A percentile compares a stretch with the other conserved stretches of the same genome.
Evolutionary conservation across 1,140 invertebrate species (phyloP).

Genomic region (Muscidifurax raptorellus): DNA sequence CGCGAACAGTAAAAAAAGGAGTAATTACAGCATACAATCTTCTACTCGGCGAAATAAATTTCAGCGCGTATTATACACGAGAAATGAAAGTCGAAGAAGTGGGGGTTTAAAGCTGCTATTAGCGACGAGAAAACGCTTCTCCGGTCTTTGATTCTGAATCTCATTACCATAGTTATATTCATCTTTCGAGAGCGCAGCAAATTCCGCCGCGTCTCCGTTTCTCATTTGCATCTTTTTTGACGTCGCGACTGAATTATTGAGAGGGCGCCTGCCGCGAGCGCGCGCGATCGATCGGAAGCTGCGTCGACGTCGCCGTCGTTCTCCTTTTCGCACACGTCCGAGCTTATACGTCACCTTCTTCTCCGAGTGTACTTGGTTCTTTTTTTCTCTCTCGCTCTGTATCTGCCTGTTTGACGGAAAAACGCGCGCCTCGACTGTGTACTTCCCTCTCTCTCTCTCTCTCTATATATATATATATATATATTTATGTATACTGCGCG

Average conservation of each 20-base stretch:
- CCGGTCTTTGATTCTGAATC: constrained; percentile 17
- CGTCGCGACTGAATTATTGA: constrained; percentile 43
- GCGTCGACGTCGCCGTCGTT: neutral
- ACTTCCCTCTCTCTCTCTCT: neutral
- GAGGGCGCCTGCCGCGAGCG: constrained; percentile 2
- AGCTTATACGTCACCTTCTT: neutral
- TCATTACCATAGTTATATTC: constrained; percentile 30
- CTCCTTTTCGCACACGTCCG: neutral
- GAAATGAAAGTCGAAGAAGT: constrained; percentile 5
- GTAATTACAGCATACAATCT: neutral
- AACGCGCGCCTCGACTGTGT: neutral
- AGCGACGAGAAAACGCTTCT: constrained; percentile 8
- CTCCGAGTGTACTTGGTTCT: neutral
- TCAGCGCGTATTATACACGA: neutral
- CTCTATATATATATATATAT: neutral
- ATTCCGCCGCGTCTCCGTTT: neutral
- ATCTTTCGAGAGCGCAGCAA: neutral
- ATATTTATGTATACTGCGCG: too few relatives aligned
- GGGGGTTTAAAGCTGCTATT: constrained; percentile 18
- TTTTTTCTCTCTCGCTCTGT: neutral
- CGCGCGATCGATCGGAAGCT: neutral
- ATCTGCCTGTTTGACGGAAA: neutral
- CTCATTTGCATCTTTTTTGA: constrained; percentile 36
- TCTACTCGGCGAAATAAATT: neutral
- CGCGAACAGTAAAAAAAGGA: too few relatives aligned